A percentile compares a stretch with the other conserved stretches of the same genome.
Evolutionary conservation across 2,888 invertebrate species (phyloP).

Genomic region (Ptilodon capucinus): DNA sequence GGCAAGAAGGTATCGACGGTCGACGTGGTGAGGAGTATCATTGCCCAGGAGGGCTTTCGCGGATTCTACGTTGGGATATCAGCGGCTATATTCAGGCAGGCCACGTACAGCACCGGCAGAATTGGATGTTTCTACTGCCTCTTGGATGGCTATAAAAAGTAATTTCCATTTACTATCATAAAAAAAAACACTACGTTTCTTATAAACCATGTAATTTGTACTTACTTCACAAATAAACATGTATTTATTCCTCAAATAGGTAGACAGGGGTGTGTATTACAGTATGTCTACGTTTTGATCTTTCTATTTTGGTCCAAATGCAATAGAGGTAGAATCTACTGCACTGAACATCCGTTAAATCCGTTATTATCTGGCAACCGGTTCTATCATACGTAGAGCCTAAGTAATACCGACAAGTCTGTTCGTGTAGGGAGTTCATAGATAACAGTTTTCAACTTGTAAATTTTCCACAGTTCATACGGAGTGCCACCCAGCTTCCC

Average conservation of each 20-base stretch:
- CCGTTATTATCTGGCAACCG: too few relatives aligned
- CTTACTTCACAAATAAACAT: slow-evolving; percentile 2
- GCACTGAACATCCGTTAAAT: too few relatives aligned
- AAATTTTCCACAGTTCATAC: slow-evolving; percentile 21
- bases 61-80: slow-evolving; percentile 94
- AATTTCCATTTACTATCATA: not conserved
- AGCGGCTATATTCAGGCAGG: slow-evolving; percentile 94
- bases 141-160: slow-evolving; percentile 87
- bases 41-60: slow-evolving; percentile 90
- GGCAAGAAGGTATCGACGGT: slow-evolving; percentile 85
- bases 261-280: too few relatives aligned
- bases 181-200: not conserved
- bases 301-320: too few relatives aligned
- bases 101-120: slow-evolving; percentile 96
- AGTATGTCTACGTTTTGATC: too few relatives aligned
- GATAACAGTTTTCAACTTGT: not conserved
- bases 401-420: too few relatives aligned
- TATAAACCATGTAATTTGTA: too few relatives aligned
- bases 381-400: too few relatives aligned
- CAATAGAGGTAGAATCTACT: too few relatives aligned
- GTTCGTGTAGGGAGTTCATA: too few relatives aligned
- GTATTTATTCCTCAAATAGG: not conserved
- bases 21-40: slow-evolving; percentile 87
- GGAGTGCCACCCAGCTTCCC: slow-evolving; percentile 86
- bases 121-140: slow-evolving; percentile 94